Percentiles rank a stretch among this genome's conserved stretches.
These are phyloP conservation scores for Strigamia maritima DNA, from an alignment of 2,888 invertebrate species.

Conservation along the genomic window DNA sequence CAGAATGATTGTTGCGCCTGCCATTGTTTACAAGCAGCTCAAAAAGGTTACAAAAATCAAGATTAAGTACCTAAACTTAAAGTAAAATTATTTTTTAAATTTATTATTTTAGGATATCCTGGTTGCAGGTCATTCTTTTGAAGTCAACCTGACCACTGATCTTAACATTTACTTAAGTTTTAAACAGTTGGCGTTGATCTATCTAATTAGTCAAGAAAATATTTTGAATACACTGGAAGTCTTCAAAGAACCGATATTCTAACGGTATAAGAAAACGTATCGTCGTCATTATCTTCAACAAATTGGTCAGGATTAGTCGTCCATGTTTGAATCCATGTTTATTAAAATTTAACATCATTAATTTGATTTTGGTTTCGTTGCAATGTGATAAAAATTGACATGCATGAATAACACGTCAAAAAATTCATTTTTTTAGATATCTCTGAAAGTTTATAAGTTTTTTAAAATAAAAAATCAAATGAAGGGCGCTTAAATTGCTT, in stretches of 20 bases:
- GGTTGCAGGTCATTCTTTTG: conserved; percentile 75
- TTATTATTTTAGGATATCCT: conserved; percentile 52
- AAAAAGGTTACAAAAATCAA: too few relatives aligned
- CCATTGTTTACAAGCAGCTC: conserved; percentile 48
- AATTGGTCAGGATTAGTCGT: conserved; percentile 63
- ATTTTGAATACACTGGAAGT: neutral
- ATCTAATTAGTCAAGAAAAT: neutral
- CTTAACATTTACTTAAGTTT: conserved; percentile 68
- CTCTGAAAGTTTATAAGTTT: too few relatives aligned
- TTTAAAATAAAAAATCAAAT: too few relatives aligned
- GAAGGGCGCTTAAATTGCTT: too few relatives aligned
- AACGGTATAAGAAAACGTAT: conserved; percentile 62
- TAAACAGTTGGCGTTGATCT: conserved; percentile 62
- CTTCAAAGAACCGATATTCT: conserved; percentile 56
- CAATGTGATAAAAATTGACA: too few relatives aligned
- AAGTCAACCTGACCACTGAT: conserved; percentile 76
- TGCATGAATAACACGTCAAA: too few relatives aligned
- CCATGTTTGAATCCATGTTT: conserved; percentile 63
- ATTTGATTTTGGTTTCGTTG: too few relatives aligned
- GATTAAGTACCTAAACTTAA: neutral
- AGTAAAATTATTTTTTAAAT: neutral
- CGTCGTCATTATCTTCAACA: conserved; percentile 67
- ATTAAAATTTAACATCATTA: too few relatives aligned
- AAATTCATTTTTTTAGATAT: too few relatives aligned
- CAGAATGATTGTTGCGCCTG: conserved; percentile 51